Evolutionary conservation across 2,797 vertebrate genomes (phyloP).

Genomic region (Hypotaenidia okinawae): DNA sequence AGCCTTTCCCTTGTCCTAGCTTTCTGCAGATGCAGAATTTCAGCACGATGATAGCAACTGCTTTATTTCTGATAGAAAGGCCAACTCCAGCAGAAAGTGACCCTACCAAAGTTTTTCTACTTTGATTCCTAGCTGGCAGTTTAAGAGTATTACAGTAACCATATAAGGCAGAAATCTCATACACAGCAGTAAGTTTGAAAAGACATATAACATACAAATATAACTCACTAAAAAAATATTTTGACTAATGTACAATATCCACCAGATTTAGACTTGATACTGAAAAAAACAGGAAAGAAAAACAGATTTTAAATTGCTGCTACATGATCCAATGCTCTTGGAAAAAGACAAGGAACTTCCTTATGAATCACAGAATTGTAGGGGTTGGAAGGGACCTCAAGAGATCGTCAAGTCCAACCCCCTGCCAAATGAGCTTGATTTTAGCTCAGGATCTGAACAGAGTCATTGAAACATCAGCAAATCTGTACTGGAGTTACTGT

Average conservation of each 20-base stretch:
- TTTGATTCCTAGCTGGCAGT: neutral
- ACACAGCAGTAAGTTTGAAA: neutral
- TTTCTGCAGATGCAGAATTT: conserved; percentile 31
- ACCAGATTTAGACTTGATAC: neutral
- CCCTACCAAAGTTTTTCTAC: neutral
- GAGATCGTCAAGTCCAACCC: too few species aligned
- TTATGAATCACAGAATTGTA: too few species aligned
- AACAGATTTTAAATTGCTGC: neutral
- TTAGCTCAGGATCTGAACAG: neutral
- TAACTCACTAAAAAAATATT: neutral
- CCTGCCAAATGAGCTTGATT: neutral
- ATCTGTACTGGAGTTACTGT: neutral
- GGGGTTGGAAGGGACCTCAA: too few species aligned
- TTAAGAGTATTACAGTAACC: neutral
- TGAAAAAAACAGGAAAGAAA: neutral
- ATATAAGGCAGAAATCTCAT: neutral
- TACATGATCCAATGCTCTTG: neutral
- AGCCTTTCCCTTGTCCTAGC: conserved; percentile 14
- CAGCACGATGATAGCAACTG: neutral
- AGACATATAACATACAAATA: neutral
- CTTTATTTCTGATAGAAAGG: neutral
- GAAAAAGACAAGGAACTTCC: neutral
- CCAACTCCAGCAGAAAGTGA: conserved; percentile 12
- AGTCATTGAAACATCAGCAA: neutral
- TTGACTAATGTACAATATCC: neutral